phyloP scores from a whole-genome alignment of 2,113 vertebrate genomes.

The Caranx melampygus region DNA sequence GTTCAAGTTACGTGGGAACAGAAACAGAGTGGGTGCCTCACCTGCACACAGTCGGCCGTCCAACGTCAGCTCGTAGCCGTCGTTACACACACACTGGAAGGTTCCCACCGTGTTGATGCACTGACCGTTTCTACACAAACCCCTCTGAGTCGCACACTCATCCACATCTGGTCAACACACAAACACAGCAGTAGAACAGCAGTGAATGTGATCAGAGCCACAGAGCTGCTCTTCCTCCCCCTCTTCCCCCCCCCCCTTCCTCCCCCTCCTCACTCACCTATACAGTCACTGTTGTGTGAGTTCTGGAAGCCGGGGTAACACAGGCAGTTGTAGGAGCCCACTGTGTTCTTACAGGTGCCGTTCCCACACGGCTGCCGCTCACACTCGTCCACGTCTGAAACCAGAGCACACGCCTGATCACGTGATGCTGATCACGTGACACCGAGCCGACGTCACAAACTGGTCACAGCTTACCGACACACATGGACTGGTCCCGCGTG shows the following conservation, averaged over 20 bases:
- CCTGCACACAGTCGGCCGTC: slow-evolving; percentile 92
- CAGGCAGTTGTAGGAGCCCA: slow-evolving; percentile 98
- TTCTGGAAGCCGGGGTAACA: slow-evolving; percentile 94
- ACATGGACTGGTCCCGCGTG: slow-evolving; percentile 92
- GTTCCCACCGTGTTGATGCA: slow-evolving; percentile 92
- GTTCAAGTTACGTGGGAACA: neutral
- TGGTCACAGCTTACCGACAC: slow-evolving; percentile 85
- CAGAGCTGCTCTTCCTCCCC: neutral
- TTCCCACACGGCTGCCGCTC: slow-evolving; percentile 95
- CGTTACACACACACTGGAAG: slow-evolving; percentile 91
- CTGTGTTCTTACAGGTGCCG: slow-evolving; percentile 95
- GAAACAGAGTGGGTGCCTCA: slow-evolving; percentile 71
- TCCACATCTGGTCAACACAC: slow-evolving; percentile 86
- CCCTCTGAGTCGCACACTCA: slow-evolving; percentile 92
- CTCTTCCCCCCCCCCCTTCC: neutral
- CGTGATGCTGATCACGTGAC: neutral
- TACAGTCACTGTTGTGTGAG: slow-evolving; percentile 97
- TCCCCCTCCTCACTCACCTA: slow-evolving; percentile 82
- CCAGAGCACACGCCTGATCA: slow-evolving; percentile 26
- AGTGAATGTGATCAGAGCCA: neutral
- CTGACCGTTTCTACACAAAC: slow-evolving; percentile 92
- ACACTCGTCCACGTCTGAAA: slow-evolving; percentile 94
- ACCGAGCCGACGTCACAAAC: too few species aligned
- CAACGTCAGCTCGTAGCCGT: slow-evolving; percentile 90
- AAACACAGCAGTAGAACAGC: slow-evolving; percentile 14